Conservation (phyloP, 2,888 invertebrate genomes). For the Pimpla rufipes region DNA sequence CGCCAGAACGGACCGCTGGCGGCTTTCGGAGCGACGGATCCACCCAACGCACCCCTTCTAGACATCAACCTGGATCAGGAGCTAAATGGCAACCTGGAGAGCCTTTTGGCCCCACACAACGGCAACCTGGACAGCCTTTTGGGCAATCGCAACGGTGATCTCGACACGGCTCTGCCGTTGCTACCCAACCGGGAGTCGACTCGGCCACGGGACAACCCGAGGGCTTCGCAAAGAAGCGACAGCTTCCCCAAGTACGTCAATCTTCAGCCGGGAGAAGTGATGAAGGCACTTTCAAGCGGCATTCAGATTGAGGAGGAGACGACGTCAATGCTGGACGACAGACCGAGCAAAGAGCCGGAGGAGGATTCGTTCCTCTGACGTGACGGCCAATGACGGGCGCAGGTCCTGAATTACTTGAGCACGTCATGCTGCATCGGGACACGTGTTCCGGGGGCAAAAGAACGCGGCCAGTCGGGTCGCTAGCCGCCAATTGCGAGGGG, state of each 20-base stretch:
- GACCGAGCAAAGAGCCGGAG: constrained; percentile 60
- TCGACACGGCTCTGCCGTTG: constrained; percentile 56
- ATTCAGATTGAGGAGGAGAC: constrained; percentile 70
- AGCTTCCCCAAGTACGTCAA: constrained; percentile 77
- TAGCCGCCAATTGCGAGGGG: not conserved
- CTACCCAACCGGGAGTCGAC: constrained; percentile 47
- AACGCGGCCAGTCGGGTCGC: constrained; percentile 13
- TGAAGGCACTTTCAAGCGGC: constrained; percentile 32
- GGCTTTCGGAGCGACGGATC: constrained; percentile 23
- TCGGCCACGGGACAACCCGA: constrained; percentile 31
- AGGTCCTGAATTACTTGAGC: constrained; percentile 16
- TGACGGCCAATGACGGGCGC: not conserved
- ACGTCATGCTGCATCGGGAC: constrained; percentile 29
- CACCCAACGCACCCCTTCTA: constrained; percentile 70
- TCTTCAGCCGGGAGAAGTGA: constrained; percentile 74
- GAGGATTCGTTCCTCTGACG: constrained; percentile 75
- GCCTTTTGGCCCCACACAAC: not conserved
- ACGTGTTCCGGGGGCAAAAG: not conserved
- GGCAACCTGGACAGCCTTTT: constrained; percentile 48
- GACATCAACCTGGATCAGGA: constrained; percentile 68
- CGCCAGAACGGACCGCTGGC: constrained; percentile 28
- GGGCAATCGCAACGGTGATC: constrained; percentile 33
- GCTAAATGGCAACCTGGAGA: constrained; percentile 46
- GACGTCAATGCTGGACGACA: constrained; percentile 58
- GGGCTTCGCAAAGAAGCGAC: constrained; percentile 45